phyloP scores from a whole-genome alignment of 2,888 invertebrate genomes.

The Pandemis corylana region DNA sequence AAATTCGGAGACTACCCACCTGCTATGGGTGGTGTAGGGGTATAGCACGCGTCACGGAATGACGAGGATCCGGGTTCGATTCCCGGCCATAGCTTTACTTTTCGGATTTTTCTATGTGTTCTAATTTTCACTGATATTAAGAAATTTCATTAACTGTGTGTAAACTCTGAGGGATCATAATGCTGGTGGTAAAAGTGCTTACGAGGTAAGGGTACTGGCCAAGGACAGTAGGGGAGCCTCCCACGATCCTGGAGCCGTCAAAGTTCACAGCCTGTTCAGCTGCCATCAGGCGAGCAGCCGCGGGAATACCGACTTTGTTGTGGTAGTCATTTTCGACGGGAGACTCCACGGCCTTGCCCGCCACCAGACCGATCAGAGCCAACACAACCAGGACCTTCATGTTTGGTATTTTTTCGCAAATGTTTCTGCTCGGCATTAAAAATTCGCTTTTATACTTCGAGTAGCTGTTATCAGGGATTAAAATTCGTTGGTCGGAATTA shows the following conservation, averaged over 20 bases:
- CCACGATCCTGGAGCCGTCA: slow-evolving; percentile 38
- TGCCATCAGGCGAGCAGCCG: slow-evolving; percentile 31
- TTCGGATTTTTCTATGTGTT: too few species aligned
- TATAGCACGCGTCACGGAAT: too few species aligned
- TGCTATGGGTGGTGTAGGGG: too few species aligned
- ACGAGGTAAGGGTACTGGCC: slow-evolving; percentile 43
- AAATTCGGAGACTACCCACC: too few species aligned
- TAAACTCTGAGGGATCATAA: too few species aligned
- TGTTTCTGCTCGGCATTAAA: background rate
- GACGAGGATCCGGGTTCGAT: too few species aligned
- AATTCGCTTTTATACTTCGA: background rate
- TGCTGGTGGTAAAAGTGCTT: background rate
- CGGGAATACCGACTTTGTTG: slow-evolving; percentile 20
- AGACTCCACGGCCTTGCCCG: slow-evolving; percentile 10
- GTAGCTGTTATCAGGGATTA: background rate
- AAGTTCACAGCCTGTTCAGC: slow-evolving; percentile 38
- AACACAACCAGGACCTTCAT: slow-evolving; percentile 19
- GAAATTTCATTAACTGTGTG: too few species aligned
- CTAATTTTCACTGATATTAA: too few species aligned
- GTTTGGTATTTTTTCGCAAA: background rate
- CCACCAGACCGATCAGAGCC: slow-evolving; percentile 26
- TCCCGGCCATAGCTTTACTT: too few species aligned
- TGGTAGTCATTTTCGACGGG: slow-evolving; percentile 33
- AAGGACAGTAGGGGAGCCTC: slow-evolving; percentile 35
- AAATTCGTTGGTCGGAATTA: background rate